Percentiles rank a stretch among this genome's conserved stretches.
These are phyloP conservation scores for Carassius gibelio DNA, from an alignment of 2,113 vertebrate genomes.

Conservation along the genomic window DNA sequence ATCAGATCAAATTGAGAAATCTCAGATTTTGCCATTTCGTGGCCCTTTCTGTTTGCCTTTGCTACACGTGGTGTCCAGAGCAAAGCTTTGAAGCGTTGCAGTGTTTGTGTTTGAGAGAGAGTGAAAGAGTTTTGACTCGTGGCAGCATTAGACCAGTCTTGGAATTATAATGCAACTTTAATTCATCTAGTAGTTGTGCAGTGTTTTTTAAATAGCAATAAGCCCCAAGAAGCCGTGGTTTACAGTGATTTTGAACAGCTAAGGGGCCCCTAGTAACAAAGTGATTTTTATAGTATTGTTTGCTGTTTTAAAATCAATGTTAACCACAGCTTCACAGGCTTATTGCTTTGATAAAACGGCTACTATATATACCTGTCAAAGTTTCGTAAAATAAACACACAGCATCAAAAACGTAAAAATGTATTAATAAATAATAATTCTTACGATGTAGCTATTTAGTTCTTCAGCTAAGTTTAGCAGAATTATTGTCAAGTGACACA, in stretches of 20 bases:
- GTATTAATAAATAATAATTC: too few species aligned
- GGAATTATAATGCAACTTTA: background rate
- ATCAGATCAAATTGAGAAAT: background rate
- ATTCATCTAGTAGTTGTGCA: background rate
- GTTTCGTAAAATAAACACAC: too few species aligned
- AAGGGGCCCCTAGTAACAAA: background rate
- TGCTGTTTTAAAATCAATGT: too few species aligned
- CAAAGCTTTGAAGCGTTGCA: conserved; percentile 50
- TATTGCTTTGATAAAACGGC: too few species aligned
- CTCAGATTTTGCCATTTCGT: conserved; percentile 58
- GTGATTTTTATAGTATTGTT: too few species aligned
- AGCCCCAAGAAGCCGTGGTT: background rate
- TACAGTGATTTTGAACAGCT: background rate
- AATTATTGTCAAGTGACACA: background rate
- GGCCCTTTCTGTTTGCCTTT: conserved; percentile 65
- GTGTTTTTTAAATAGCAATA: background rate
- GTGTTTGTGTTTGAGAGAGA: conserved; percentile 8
- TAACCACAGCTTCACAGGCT: too few species aligned
- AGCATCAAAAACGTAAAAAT: too few species aligned
- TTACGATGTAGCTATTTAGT: too few species aligned
- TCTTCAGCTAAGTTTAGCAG: too few species aligned
- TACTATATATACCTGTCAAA: too few species aligned
- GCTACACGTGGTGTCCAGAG: conserved; percentile 64
- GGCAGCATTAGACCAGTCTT: background rate
- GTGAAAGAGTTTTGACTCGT: background rate